phyloP scores from a whole-genome alignment of 2,888 invertebrate genomes.

The Byasa hedistus region DNA sequence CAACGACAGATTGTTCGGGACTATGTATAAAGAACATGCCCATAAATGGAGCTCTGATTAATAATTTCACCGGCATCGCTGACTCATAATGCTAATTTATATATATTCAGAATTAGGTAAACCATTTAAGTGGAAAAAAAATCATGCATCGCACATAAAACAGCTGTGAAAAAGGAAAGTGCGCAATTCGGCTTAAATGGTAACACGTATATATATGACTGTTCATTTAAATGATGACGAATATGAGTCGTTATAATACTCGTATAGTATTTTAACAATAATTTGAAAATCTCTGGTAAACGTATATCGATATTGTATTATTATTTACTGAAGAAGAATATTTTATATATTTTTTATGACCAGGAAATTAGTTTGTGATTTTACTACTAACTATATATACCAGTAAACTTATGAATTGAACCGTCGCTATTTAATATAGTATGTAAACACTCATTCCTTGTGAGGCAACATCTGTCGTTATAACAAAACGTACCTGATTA shows the following conservation, averaged over 20 bases:
- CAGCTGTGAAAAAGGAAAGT: background rate
- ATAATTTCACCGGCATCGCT: slow-evolving; percentile 47
- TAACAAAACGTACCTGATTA: slow-evolving; percentile 61
- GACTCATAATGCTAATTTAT: slow-evolving; percentile 46
- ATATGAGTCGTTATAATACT: too few relatives aligned
- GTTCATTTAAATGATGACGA: too few relatives aligned
- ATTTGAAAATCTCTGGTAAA: too few relatives aligned
- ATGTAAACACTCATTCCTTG: too few relatives aligned
- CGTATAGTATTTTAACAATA: too few relatives aligned
- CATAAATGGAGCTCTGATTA: slow-evolving; percentile 57
- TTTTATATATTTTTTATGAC: too few relatives aligned
- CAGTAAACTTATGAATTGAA: too few relatives aligned
- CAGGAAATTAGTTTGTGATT: too few relatives aligned
- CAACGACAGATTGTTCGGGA: slow-evolving; percentile 11
- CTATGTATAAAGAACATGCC: slow-evolving; percentile 36
- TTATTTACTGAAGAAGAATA: too few relatives aligned
- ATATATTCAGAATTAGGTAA: background rate
- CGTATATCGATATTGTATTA: too few relatives aligned
- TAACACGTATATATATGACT: background rate
- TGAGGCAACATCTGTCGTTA: background rate
- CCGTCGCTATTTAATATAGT: too few relatives aligned
- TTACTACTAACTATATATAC: too few relatives aligned
- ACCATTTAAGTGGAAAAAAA: background rate
- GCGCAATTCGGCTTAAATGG: background rate
- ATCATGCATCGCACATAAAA: background rate